A percentile compares a stretch with the other conserved stretches of the same genome.
These are phyloP conservation scores for Stichopus chloronotus DNA, from an alignment of 35 echinoderm and acorn worm species.

Conservation along the genomic window DNA sequence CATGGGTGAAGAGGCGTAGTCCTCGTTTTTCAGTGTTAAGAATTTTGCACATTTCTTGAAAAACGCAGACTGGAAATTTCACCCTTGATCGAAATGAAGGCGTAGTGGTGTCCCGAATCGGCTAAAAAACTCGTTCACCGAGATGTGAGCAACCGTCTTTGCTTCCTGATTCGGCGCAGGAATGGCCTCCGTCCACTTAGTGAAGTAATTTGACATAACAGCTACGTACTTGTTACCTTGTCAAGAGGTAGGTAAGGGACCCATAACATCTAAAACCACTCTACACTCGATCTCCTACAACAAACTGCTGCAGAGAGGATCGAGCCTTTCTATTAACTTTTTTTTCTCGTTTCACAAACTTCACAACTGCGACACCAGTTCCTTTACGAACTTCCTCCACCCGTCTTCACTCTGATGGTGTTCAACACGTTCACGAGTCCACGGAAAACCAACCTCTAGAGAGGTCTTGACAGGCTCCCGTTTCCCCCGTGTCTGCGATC, in stretches of 20 bases:
- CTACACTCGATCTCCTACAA: background rate
- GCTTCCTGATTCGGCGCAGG: conserved; percentile 54
- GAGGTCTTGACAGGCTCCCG: background rate
- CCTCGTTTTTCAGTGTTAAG: conserved; percentile 65
- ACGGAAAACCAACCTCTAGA: background rate
- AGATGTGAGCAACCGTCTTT: conserved; percentile 17
- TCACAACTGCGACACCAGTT: no score
- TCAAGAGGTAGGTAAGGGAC: no score
- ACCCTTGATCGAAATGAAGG: conserved; percentile 52
- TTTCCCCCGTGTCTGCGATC: no score
- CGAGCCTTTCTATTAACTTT: background rate
- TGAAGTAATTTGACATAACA: no score
- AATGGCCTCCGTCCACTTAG: background rate
- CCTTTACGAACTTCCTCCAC: background rate
- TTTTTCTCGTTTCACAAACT: no score
- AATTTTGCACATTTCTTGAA: conserved; percentile 54
- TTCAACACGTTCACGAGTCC: background rate
- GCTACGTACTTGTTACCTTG: no score
- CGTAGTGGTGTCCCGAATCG: conserved; percentile 24
- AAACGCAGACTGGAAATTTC: conserved; percentile 66
- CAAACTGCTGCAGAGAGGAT: background rate
- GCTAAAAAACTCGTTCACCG: conserved; percentile 46
- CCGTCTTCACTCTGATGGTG: conserved; percentile 1
- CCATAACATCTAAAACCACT: no score
- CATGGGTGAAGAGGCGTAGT: conserved; percentile 59